Conservation (phyloP, 2,888 invertebrate genomes). For the Pollenia labialis region DNA sequence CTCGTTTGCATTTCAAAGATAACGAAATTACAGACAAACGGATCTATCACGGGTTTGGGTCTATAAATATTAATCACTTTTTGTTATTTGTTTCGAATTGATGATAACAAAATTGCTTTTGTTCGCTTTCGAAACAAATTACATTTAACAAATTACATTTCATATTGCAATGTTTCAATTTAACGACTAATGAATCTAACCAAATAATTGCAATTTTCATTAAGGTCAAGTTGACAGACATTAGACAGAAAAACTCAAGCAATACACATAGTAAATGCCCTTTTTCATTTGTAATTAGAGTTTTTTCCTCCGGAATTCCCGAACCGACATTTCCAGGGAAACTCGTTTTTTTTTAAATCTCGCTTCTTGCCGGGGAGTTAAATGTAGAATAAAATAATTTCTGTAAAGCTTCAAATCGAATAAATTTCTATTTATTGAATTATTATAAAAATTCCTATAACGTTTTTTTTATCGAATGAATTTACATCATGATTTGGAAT, state of each 20-base stretch:
- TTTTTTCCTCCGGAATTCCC: too few species aligned
- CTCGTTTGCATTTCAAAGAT: conserved; percentile 51
- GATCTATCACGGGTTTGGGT: neutral
- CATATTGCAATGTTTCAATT: neutral
- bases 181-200: neutral
- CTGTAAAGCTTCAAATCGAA: too few species aligned
- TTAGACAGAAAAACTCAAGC: neutral
- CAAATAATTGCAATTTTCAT: conserved; percentile 15
- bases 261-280: too few species aligned
- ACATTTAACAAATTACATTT: conserved; percentile 13
- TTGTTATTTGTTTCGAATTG: neutral
- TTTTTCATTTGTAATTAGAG: too few species aligned
- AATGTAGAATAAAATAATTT: too few species aligned
- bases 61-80: conserved; percentile 36
- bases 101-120: conserved; percentile 26
- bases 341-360: too few species aligned
- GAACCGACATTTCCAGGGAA: too few species aligned
- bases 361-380: too few species aligned
- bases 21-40: neutral
- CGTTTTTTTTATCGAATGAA: too few species aligned
- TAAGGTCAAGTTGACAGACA: conserved; percentile 6
- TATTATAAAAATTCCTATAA: too few species aligned
- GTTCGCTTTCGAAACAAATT: conserved; percentile 3
- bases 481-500: too few species aligned
- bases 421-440: too few species aligned